Evolutionary conservation across 2,113 vertebrate genomes (phyloP), one percentile per base, ranked within the genome.

Genomic region (Lepus timidus): DNA sequence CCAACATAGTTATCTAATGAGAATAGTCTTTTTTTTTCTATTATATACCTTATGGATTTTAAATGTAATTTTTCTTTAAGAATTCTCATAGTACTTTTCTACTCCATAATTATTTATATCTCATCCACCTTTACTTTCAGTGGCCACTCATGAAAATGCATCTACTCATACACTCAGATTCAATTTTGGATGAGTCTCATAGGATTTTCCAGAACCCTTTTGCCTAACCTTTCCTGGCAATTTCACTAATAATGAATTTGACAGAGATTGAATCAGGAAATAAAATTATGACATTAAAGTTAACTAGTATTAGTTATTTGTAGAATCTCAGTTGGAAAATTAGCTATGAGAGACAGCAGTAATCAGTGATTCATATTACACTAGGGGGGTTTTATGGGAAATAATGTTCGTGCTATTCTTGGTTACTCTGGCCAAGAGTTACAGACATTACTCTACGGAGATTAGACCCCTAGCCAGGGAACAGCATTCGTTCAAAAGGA

Each of bases 251-350:
- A 22, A 39, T 85, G n/a, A 71, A 67, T 65, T 88, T 79, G 82
- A 87, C 83, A 95, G 62, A 79, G 14, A 70, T 8, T 55, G 51
- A 87, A 87, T 87, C 49, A 51, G 29, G 65, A 95, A 85, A 90
- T 49, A 82, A 87, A 92, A 70, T 33, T 25, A 58, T 14, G 31
- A 70, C 7, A 31, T 27, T 74, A 78, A 19, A 82, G 2, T 92
- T 75, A 93, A 74, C 31, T 39, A 88, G 4, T 49, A 82, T 88
- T 88, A 68, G 39, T 91, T 78, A 82, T 44, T 88, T 82, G 27
- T 19, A 87, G 84, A 61, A 74, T 36, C 80, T 91, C 44, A 92
- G 17, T 49, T 90, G 74, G 85, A 52, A 94, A 90, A 84, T 70
- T 51, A 71, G 75, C 62, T 58, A 14, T 67, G n/a, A 58, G 85